Percentiles rank a stretch among this genome's conserved stretches.
Evolutionary conservation across 2,113 vertebrate genomes (phyloP).

Genomic region (Hippotragus niger): DNA sequence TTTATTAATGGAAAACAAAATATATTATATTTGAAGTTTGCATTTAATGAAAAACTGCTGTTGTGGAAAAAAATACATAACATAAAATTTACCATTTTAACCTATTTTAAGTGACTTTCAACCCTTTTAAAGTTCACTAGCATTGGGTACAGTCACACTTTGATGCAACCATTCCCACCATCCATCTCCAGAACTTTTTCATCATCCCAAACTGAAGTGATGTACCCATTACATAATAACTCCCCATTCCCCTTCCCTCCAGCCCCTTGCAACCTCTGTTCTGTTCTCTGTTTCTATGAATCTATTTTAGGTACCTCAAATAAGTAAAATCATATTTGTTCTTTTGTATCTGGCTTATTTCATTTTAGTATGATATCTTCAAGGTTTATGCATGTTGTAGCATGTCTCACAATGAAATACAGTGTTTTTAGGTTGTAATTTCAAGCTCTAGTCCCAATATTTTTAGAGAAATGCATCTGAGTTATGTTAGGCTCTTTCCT

Average conservation of each 20-base stretch:
- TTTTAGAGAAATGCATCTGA: background rate
- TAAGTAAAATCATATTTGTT: background rate
- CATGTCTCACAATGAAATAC: background rate
- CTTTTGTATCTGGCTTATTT: background rate
- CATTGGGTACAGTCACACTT: background rate
- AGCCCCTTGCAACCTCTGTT: too few relatives aligned
- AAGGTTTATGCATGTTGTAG: background rate
- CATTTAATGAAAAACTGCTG: background rate
- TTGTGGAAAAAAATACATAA: background rate
- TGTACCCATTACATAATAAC: background rate
- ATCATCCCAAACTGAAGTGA: background rate
- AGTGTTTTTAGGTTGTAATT: background rate
- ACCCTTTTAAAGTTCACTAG: background rate
- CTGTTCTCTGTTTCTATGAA: background rate
- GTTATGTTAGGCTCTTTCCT: background rate
- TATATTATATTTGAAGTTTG: background rate
- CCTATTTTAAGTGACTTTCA: background rate
- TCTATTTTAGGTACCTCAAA: background rate
- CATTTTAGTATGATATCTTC: background rate
- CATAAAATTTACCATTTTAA: background rate
- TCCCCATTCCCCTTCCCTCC: background rate
- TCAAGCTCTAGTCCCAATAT: background rate
- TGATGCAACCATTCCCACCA: too few relatives aligned
- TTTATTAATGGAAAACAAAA: background rate
- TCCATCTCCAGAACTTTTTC: background rate